phyloP scores from a whole-genome alignment of 2,113 vertebrate genomes.

The Felis catus region F.catus_Fca126_mat1.0 CM031412.1:60334001-60334500 shows the following conservation, averaged over 20 bases:
- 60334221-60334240: constrained; percentile 24
- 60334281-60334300: constrained; percentile 30
- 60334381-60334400: background rate
- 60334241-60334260: background rate
- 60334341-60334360: background rate
- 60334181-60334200: constrained; percentile 65
- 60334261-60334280: background rate
- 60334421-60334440: background rate
- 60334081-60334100: constrained; percentile 73
- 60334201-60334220: constrained; percentile 38
- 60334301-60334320: constrained; percentile 9
- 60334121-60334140: constrained; percentile 68
- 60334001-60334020: constrained; percentile 39
- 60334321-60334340: background rate
- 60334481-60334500: constrained; percentile 1
- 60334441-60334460: background rate
- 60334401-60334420: background rate
- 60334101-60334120: constrained; percentile 74
- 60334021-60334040: constrained; percentile 34
- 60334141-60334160: constrained; percentile 68
- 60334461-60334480: background rate
- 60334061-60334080: constrained; percentile 57
- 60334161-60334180: constrained; percentile 65
- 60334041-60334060: constrained; percentile 58
- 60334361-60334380: background rate